phyloP scores from a whole-genome alignment of 2,113 vertebrate species.

The Ursus arctos region DNA sequence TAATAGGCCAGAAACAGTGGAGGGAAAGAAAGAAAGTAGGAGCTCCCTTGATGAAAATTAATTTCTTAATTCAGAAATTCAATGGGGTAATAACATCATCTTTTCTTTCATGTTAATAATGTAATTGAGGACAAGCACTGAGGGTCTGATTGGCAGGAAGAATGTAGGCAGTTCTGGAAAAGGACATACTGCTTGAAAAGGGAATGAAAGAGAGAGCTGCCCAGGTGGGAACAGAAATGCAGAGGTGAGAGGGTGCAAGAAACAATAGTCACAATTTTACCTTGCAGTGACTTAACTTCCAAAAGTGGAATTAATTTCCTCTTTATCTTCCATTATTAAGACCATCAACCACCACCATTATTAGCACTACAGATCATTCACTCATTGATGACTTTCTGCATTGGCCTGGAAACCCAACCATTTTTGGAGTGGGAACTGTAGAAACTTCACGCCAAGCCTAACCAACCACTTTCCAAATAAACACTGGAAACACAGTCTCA shows the following conservation, averaged over 20 bases:
- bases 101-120: background rate
- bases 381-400: background rate
- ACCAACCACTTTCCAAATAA: background rate
- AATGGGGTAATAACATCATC: background rate
- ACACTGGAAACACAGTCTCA: background rate
- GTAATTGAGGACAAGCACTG: background rate
- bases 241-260: background rate
- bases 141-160: background rate
- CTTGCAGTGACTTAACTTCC: background rate
- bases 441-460: background rate
- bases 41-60: background rate
- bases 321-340: background rate
- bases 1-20: background rate
- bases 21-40: background rate
- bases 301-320: background rate
- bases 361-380: background rate
- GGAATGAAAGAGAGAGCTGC: background rate
- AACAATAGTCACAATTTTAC: background rate
- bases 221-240: background rate
- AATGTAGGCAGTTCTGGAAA: background rate
- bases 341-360: background rate
- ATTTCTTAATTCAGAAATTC: background rate
- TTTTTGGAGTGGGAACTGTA: background rate
- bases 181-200: background rate
- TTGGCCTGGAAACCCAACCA: background rate